These are phyloP conservation scores for Sussaba pulchella DNA, from an alignment of 2,888 invertebrate species.

Conservation along the genomic window DNA sequence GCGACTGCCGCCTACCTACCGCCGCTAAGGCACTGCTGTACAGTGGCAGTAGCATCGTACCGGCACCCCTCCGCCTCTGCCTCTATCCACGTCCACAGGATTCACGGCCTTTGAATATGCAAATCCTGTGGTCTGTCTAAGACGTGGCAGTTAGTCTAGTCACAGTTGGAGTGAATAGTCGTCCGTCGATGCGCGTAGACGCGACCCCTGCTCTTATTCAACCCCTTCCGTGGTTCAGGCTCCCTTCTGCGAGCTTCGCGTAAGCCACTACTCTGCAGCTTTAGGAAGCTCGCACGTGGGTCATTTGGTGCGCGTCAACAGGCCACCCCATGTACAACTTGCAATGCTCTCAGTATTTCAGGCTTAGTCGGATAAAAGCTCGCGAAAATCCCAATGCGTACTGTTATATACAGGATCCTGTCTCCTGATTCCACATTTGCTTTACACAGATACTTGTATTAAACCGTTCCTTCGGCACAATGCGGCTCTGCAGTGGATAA, in stretches of 20 bases:
- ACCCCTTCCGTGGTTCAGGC: conserved; percentile 42
- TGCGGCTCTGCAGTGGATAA: conserved; percentile 17
- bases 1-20: conserved; percentile 49
- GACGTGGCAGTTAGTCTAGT: conserved; percentile 75
- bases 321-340: conserved; percentile 16
- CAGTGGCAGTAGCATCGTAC: conserved; percentile 39
- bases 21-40: conserved; percentile 45
- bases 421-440: conserved; percentile 15
- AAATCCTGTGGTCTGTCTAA: conserved; percentile 76
- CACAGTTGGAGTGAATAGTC: conserved; percentile 68
- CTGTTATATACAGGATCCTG: conserved; percentile 9
- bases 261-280: conserved; percentile 40
- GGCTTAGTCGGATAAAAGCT: conserved; percentile 11
- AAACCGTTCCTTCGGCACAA: conserved; percentile 20
- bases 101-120: conserved; percentile 79
- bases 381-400: conserved; percentile 32
- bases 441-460: conserved; percentile 27
- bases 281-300: conserved; percentile 45
- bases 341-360: conserved; percentile 14
- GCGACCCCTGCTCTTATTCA: conserved; percentile 34
- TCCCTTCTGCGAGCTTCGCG: conserved; percentile 39
- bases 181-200: conserved; percentile 54
- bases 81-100: conserved; percentile 70
- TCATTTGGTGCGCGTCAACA: conserved; percentile 53
- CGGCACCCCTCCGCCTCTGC: conserved; percentile 19